These are phyloP conservation scores for Lepus townsendii DNA, from an alignment of 2,797 vertebrate species.

Conservation along the genomic window DNA sequence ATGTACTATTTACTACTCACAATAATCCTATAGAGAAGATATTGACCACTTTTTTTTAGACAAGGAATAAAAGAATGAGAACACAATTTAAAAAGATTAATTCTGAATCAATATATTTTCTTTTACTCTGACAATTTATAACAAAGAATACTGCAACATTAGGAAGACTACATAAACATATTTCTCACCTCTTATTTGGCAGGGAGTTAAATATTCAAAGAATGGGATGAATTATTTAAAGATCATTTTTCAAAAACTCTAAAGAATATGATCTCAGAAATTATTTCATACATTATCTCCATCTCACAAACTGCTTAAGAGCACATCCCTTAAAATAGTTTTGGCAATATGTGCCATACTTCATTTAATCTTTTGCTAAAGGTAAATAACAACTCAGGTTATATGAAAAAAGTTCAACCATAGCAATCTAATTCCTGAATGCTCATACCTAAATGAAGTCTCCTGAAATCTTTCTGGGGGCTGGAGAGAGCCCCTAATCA, in stretches of 20 bases:
- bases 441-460: conserved; percentile 12
- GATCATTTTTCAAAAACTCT: conserved; percentile 52
- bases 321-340: conserved; percentile 12
- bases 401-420: conserved; percentile 12
- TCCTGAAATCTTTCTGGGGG: not conserved
- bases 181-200: conserved; percentile 25
- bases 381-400: not conserved
- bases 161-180: conserved; percentile 5
- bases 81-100: not conserved
- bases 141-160: not conserved
- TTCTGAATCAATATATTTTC: conserved; percentile 53
- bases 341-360: not conserved
- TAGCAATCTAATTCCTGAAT: conserved; percentile 37
- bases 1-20: not conserved
- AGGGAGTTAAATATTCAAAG: conserved; percentile 24
- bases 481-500: not conserved
- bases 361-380: conserved; percentile 50
- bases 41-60: conserved; percentile 1
- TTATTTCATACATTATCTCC: conserved; percentile 44
- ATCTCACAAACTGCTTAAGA: not conserved
- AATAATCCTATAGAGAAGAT: not conserved
- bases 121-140: conserved; percentile 27
- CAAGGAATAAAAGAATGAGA: not conserved
- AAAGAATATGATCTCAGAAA: conserved; percentile 46
- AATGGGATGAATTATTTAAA: not conserved